Percentiles rank a stretch among this genome's conserved stretches.
These are phyloP conservation scores for Melanaphis sacchari DNA, from an alignment of 1,140 invertebrate species.

Conservation along the genomic window DNA sequence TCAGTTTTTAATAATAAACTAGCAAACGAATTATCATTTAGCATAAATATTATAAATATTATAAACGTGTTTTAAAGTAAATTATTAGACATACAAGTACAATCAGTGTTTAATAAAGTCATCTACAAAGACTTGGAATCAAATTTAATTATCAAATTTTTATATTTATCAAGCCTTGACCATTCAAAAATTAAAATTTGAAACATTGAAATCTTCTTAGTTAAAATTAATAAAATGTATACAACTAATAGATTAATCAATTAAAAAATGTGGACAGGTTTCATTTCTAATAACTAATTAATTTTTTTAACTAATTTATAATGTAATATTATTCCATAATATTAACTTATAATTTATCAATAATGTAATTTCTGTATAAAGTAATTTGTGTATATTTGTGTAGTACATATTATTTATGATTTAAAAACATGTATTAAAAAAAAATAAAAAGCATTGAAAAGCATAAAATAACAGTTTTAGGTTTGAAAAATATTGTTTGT, in stretches of 20 bases:
- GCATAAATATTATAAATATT: neutral
- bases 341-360: neutral
- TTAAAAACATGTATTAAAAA: too few species aligned
- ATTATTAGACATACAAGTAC: neutral
- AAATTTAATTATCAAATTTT: neutral
- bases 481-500: neutral
- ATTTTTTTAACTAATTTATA: too few species aligned
- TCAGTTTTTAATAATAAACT: neutral
- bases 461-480: too few species aligned
- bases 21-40: neutral
- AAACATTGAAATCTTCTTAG: neutral
- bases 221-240: neutral
- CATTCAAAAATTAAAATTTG: neutral
- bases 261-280: too few species aligned
- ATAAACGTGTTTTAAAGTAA: neutral
- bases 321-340: neutral
- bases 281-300: too few species aligned
- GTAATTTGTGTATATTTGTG: too few species aligned
- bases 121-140: neutral
- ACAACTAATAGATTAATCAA: too few species aligned
- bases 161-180: too few species aligned
- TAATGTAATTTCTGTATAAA: neutral
- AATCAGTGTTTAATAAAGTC: neutral
- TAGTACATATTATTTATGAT: too few species aligned
- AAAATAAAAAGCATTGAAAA: neutral